Evolutionary conservation across 2,113 vertebrate species (phyloP).

Genomic region (Rhombomys opimus): DNA sequence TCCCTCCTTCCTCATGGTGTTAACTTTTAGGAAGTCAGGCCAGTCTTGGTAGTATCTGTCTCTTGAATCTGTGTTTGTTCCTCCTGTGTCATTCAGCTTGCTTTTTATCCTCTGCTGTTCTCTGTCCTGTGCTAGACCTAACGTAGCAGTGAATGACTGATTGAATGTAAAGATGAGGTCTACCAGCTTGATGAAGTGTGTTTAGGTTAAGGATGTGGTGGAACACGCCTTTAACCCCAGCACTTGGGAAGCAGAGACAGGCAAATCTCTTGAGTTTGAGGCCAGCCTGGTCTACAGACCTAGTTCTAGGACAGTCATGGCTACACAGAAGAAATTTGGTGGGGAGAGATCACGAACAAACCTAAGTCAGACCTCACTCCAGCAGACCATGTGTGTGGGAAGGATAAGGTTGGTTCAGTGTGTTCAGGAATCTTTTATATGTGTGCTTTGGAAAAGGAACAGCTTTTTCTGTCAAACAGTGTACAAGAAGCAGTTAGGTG

Average conservation of each 20-base stretch:
- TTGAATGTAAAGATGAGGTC: background rate
- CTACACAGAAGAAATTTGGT: background rate
- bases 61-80: background rate
- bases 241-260: background rate
- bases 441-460: background rate
- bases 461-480: background rate
- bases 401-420: background rate
- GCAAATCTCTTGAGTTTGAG: background rate
- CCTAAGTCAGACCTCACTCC: background rate
- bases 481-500: background rate
- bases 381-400: rapidly evolving
- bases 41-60: background rate
- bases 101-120: background rate
- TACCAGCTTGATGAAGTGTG: background rate
- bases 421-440: background rate
- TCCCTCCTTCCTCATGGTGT: background rate
- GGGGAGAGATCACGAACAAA: background rate
- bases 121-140: background rate
- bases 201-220: background rate
- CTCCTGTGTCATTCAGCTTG: background rate
- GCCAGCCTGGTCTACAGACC: background rate
- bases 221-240: background rate
- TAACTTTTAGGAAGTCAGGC: background rate
- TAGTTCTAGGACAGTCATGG: background rate
- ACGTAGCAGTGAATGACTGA: background rate